These are phyloP conservation scores for Rhagium mordax DNA, from an alignment of 2,888 invertebrate species.

Conservation along the genomic window DNA sequence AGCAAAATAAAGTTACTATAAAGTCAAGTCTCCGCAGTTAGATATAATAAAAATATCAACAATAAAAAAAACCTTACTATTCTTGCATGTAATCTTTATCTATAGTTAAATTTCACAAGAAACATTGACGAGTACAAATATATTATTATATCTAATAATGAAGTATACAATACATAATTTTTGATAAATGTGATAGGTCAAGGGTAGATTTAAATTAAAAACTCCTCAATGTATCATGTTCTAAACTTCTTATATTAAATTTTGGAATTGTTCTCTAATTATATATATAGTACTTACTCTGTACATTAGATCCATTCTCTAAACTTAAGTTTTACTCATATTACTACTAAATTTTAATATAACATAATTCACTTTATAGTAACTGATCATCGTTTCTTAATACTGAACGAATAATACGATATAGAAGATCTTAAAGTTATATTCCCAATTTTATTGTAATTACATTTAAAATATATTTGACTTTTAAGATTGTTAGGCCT, in stretches of 20 bases:
- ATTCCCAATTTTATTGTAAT: conserved; percentile 40
- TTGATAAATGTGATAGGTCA: conserved; percentile 56
- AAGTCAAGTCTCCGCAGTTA: conserved; percentile 45
- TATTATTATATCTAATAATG: conserved; percentile 49
- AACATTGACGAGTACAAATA: conserved; percentile 62
- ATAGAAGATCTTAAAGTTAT: conserved; percentile 30
- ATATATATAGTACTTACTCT: conserved; percentile 53
- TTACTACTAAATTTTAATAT: conserved; percentile 35
- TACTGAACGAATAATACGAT: conserved; percentile 42
- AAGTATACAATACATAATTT: conserved; percentile 54
- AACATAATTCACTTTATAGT: conserved; percentile 44
- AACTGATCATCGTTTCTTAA: conserved; percentile 42
- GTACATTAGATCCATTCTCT: conserved; percentile 33
- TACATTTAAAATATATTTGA: conserved; percentile 40
- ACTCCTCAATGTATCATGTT: conserved; percentile 52
- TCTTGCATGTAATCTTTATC: conserved; percentile 60
- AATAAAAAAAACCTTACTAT: conserved; percentile 51
- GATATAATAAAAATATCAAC: conserved; percentile 51
- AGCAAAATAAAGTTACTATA: conserved; percentile 48
- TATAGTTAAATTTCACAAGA: conserved; percentile 56
- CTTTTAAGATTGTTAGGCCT: conserved; percentile 59
- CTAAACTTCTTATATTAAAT: conserved; percentile 46
- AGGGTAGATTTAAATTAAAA: conserved; percentile 48
- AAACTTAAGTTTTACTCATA: conserved; percentile 37
- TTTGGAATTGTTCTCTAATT: conserved; percentile 56